Percentiles rank a stretch among this genome's conserved stretches.
These are phyloP conservation scores for Ciconia boyciana DNA, from an alignment of 2,113 vertebrate species.

Conservation along the genomic window DNA sequence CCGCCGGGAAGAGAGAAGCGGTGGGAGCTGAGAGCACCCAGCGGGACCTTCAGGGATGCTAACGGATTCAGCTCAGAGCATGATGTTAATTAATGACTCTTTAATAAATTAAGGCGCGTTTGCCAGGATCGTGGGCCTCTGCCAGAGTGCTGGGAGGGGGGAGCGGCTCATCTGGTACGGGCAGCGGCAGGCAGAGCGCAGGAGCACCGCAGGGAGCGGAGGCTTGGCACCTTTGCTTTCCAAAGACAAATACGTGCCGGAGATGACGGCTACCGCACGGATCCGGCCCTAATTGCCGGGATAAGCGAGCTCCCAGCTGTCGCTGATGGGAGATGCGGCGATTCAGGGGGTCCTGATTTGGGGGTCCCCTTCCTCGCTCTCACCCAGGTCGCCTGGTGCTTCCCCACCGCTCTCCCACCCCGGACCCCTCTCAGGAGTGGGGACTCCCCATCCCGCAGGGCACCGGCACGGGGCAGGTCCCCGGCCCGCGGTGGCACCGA, in stretches of 20 bases:
- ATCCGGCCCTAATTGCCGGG: background rate
- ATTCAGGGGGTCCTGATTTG: background rate
- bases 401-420: background rate
- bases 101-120: background rate
- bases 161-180: accelerated
- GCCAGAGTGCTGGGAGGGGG: background rate
- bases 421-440: no score
- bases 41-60: background rate
- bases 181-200: background rate
- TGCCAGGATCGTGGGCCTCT: background rate
- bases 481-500: background rate
- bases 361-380: background rate
- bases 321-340: background rate
- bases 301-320: background rate
- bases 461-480: background rate
- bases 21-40: accelerated
- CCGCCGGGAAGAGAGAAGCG: background rate
- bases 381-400: background rate
- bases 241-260: background rate
- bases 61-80: background rate
- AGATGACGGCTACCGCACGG: background rate
- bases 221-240: background rate
- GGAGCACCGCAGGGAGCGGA: background rate
- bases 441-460: background rate
- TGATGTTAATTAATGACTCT: slow-evolving; percentile 27